A percentile compares a stretch with the other conserved stretches of the same genome.
These are phyloP conservation scores for Pelagia noctiluca DNA, from an alignment of 30 jellyfish, hydroid and myxozoan genomes.

Conservation along the genomic window DNA sequence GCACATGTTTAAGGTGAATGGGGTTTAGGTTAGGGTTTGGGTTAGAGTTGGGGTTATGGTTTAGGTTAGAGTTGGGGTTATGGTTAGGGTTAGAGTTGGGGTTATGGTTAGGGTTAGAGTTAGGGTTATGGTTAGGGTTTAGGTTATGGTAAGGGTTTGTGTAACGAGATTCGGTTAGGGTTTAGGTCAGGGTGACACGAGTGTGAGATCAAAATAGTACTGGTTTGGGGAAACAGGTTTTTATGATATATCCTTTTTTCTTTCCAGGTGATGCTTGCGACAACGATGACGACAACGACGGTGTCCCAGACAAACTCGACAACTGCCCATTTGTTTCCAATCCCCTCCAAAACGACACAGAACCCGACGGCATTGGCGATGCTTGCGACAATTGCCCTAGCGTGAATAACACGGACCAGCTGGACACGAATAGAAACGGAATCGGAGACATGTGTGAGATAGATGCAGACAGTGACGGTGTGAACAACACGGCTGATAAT, in stretches of 20 bases:
- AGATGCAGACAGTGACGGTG: slow-evolving; percentile 79
- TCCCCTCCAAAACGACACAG: slow-evolving; percentile 61
- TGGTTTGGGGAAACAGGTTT: neutral
- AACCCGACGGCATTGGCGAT: slow-evolving; percentile 78
- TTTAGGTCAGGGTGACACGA: neutral
- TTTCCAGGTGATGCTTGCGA: slow-evolving; percentile 78
- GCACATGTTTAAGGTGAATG: no score
- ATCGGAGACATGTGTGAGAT: slow-evolving; percentile 76
- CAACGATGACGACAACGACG: slow-evolving; percentile 71
- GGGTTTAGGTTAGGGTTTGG: no score
- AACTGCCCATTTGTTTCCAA: slow-evolving; percentile 63
- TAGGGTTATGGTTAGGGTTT: no score
- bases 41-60: no score
- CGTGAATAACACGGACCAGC: slow-evolving; percentile 74
- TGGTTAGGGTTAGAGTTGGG: no score
- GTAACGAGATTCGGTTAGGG: no score
- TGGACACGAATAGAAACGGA: slow-evolving; percentile 65
- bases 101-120: no score
- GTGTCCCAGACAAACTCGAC: slow-evolving; percentile 49
- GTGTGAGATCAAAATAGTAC: neutral
- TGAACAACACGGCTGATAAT: slow-evolving; percentile 40
- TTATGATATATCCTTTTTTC: neutral
- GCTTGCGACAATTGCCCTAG: slow-evolving; percentile 72
- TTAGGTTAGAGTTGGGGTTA: no score
- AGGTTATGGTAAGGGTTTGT: no score